Conservation (phyloP, 2,888 invertebrate species). For the Brachynemurus nebulosus region DNA sequence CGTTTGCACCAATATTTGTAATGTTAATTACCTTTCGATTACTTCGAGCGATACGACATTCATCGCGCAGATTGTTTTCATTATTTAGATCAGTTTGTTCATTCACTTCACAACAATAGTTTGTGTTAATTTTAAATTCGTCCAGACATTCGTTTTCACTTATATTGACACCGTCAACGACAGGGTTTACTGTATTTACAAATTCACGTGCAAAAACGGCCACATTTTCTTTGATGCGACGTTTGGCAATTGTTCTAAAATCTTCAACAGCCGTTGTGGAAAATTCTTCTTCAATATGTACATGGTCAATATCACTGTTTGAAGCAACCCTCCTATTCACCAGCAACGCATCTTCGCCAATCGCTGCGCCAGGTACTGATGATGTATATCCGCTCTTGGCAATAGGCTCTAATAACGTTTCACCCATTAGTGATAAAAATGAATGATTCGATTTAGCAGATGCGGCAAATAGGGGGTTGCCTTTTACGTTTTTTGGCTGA, state of each 20-base stretch:
- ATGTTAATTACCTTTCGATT: too few relatives aligned
- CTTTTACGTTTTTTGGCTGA: constrained; percentile 27
- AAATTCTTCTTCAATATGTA: constrained; percentile 1
- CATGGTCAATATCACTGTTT: background rate
- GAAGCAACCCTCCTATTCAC: constrained; percentile 9
- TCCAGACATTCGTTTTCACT: background rate
- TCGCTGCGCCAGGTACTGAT: background rate
- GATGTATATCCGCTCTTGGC: background rate
- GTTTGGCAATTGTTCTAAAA: background rate
- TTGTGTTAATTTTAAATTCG: background rate
- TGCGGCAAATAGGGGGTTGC: constrained; percentile 23
- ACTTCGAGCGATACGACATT: background rate
- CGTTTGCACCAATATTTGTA: too few relatives aligned
- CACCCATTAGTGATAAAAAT: constrained; percentile 11
- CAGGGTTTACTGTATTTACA: constrained; percentile 6
- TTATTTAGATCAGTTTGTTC: background rate
- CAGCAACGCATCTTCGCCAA: constrained; percentile 4
- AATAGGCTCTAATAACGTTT: constrained; percentile 10
- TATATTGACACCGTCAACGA: constrained; percentile 6
- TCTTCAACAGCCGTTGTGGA: background rate
- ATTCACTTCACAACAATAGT: constrained; percentile 2
- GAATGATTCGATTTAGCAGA: constrained; percentile 6
- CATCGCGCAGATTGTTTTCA: background rate
- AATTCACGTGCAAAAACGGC: constrained; percentile 4
- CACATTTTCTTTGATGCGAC: constrained; percentile 8